A percentile compares a stretch with the other conserved stretches of the same genome.
Evolutionary conservation across 2,797 vertebrate species (phyloP).

Genomic region (Orestias chungarensis): DNA sequence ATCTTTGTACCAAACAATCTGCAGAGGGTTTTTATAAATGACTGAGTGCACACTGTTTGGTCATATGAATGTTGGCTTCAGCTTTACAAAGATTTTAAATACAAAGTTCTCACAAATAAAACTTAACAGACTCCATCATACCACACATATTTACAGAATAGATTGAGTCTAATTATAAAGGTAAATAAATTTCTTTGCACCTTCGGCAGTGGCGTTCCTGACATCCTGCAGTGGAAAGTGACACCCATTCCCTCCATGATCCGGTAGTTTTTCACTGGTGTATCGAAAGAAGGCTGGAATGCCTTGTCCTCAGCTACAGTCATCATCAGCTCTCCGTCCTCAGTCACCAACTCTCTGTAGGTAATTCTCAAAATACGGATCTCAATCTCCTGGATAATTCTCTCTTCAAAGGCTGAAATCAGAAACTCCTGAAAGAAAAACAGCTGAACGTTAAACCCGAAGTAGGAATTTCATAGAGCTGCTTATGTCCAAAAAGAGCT

Average conservation of each 20-base stretch:
- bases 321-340: slow-evolving; percentile 91
- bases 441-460: not conserved
- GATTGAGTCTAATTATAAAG: not conserved
- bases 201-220: slow-evolving; percentile 92
- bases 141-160: not conserved
- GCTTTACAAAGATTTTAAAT: not conserved
- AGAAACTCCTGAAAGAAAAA: slow-evolving; percentile 86
- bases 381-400: slow-evolving; percentile 97
- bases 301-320: slow-evolving; percentile 87
- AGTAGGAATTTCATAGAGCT: not conserved
- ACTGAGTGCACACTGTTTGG: not conserved
- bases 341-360: slow-evolving; percentile 89
- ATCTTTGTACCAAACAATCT: slow-evolving; percentile 98
- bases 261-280: slow-evolving; percentile 93
- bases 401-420: slow-evolving; percentile 94
- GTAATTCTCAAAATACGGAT: slow-evolving; percentile 93
- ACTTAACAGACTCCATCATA: not conserved
- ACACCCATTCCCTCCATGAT: slow-evolving; percentile 93
- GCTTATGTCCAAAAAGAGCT: not conserved
- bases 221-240: slow-evolving; percentile 94
- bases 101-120: not conserved
- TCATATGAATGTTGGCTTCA: not conserved
- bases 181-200: slow-evolving; percentile 65
- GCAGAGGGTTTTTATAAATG: slow-evolving; percentile 1
- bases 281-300: slow-evolving; percentile 85